Base-by-base conservation (phyloP, 2,797 vertebrate species). In the Basileuterus tristriatus region DNA sequence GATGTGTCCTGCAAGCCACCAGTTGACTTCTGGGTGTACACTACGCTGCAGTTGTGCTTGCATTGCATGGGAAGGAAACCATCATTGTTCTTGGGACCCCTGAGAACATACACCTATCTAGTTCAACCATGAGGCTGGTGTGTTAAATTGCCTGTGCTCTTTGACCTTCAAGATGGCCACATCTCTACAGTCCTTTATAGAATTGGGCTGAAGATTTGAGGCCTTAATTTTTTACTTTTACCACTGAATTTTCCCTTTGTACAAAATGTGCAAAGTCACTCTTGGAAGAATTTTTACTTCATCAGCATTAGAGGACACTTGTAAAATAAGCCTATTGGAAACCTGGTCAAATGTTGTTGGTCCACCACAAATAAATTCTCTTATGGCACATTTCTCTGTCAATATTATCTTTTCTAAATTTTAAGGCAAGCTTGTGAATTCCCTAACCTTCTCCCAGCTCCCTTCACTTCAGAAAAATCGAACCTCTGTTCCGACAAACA, bases 401-500 rank as follows among this genome's bases (percentile, higher is more conserved):
- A 96, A 82, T 93, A 88, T 94, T 95, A 81, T 59, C 27, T 55
- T 92, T 94, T 93, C 60, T 79, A 30, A 32, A 8, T 90, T 89
- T 72, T 84, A 84, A 83, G 78, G 53, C 46, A 89, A 62, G 19
- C 58, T 84, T 92, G 50, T 50, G 76, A 90, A 83, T 74, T 91
- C 34, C 41, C 32, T 36, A 81, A 3, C 9, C 39, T 56, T 75
- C 36, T 93, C 9, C 13, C 20, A 64, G 30, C 47, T 85, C 58
- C 41, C 26, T 72, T 49, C 8, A 29, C 22, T 63, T 86, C 56
- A 64, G 78, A 90, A 95, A 49, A 96, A 95, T 72, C 1, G 2
- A 88, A 84, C 56, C 81, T 94, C 84, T 96, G 93, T 96, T 94
- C 74, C 15, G 23, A 64, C 24, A 70, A 94, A 83, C 76, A 90